These are phyloP conservation scores for Masnerella sp. DNA, from an alignment of 2,888 invertebrate genomes.

Conservation along the genomic window DNA sequence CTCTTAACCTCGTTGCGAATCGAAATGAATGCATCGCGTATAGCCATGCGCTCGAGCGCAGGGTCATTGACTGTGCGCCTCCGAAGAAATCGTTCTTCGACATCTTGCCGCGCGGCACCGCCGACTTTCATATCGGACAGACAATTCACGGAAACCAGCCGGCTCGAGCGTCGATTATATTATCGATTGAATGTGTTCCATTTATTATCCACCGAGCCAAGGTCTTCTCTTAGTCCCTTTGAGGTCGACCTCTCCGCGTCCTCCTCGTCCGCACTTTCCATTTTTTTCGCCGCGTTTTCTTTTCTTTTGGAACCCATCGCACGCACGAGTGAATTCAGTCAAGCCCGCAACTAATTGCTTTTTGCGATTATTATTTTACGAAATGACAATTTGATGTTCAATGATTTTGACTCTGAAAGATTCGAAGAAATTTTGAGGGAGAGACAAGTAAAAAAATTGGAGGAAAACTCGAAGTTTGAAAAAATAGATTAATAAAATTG, in stretches of 20 bases:
- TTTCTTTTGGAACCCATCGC: too few species aligned
- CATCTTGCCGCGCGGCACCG: constrained; percentile 47
- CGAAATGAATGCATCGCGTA: constrained; percentile 60
- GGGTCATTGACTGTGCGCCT: constrained; percentile 60
- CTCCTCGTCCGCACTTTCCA: constrained; percentile 29
- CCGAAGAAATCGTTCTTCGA: constrained; percentile 59
- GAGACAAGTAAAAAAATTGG: too few species aligned
- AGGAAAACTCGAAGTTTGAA: too few species aligned
- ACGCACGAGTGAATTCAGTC: too few species aligned
- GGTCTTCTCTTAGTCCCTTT: constrained; percentile 51
- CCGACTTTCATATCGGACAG: constrained; percentile 57
- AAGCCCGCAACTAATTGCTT: too few species aligned
- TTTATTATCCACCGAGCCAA: constrained; percentile 57
- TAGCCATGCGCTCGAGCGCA: constrained; percentile 37
- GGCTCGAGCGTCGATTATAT: constrained; percentile 53
- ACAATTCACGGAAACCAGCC: constrained; percentile 55
- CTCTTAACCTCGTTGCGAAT: constrained; percentile 50
- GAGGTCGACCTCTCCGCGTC: constrained; percentile 40
- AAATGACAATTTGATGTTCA: too few species aligned
- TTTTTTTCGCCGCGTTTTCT: constrained; percentile 30
- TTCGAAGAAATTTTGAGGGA: too few species aligned
- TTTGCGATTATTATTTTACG: too few species aligned
- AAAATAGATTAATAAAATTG: too few species aligned
- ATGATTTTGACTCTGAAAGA: too few species aligned
- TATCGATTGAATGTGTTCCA: constrained; percentile 59